These are phyloP conservation scores for Patella depressa DNA, from an alignment of 2,888 invertebrate species.

Conservation along the genomic window DNA sequence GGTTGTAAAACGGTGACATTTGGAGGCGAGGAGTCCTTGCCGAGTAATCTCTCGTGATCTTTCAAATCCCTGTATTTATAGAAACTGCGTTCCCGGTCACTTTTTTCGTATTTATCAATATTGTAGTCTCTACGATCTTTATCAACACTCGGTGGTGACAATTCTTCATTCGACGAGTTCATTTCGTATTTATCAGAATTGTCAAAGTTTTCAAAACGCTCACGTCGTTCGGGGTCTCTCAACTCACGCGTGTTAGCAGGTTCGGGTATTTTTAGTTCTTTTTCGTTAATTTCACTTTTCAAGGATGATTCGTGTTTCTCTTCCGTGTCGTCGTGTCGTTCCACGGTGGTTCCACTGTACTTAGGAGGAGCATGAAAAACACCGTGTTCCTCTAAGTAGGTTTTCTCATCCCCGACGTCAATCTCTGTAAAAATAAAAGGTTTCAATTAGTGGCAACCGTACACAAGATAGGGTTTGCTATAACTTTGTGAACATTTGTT, in stretches of 20 bases:
- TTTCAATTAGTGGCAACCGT: no score
- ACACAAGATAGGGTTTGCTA: no score
- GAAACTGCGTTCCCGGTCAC: slow-evolving; percentile 19
- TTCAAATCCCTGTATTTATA: slow-evolving; percentile 15
- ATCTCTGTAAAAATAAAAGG: not conserved
- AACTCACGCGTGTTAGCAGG: not conserved
- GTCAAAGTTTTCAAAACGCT: not conserved
- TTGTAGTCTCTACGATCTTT: not conserved
- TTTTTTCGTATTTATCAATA: slow-evolving; percentile 6
- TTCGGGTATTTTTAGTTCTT: not conserved
- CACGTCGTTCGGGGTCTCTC: not conserved
- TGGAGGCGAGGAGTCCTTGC: slow-evolving; percentile 74
- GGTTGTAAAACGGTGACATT: slow-evolving; percentile 92
- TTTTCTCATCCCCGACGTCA: not conserved
- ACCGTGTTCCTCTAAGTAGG: not conserved
- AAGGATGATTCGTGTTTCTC: not conserved
- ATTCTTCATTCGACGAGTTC: not conserved
- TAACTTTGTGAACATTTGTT: no score
- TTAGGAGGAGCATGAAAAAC: not conserved
- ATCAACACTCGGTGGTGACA: not conserved
- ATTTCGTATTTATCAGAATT: slow-evolving; percentile 2
- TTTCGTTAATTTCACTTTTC: not conserved
- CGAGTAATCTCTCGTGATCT: slow-evolving; percentile 29
- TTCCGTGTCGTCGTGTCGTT: not conserved
- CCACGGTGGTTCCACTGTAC: not conserved